Percentiles rank a stretch among this genome's conserved stretches.
These are phyloP conservation scores for Chamaea fasciata DNA, from an alignment of 2,113 vertebrate genomes.

Conservation along the genomic window DNA sequence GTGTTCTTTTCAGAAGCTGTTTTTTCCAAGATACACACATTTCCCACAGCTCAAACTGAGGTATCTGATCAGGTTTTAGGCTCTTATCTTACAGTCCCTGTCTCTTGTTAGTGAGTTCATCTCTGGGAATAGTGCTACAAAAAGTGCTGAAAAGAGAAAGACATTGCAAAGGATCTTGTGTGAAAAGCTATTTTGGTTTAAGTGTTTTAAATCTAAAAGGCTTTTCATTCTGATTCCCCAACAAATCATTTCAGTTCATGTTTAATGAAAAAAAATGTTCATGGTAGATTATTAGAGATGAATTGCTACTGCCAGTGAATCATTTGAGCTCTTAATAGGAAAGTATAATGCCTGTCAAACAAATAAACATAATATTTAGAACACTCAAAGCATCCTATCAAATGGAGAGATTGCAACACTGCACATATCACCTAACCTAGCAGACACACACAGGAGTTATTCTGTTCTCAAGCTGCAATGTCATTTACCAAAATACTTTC, in stretches of 20 bases:
- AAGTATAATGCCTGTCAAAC: background rate
- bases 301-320: background rate
- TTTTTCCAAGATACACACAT: background rate
- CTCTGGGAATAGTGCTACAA: background rate
- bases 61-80: conserved; percentile 40
- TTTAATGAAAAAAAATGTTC: background rate
- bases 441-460: background rate
- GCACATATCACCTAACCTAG: background rate
- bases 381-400: background rate
- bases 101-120: background rate
- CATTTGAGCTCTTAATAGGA: background rate
- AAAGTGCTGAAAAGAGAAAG: conserved; percentile 4
- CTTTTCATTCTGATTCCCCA: background rate
- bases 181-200: conserved; percentile 7
- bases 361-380: conserved; percentile 28
- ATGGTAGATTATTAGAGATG: background rate
- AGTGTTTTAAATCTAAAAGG: conserved; percentile 10
- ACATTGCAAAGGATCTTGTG: background rate
- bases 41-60: conserved; percentile 31
- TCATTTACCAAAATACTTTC: background rate
- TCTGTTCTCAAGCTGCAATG: conserved; percentile 8
- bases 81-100: conserved; percentile 19
- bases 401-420: background rate
- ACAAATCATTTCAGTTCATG: background rate
- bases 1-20: background rate